Evolutionary conservation across 2,888 invertebrate genomes (phyloP).

Genomic region (Caenorhabditis japonica): DNA sequence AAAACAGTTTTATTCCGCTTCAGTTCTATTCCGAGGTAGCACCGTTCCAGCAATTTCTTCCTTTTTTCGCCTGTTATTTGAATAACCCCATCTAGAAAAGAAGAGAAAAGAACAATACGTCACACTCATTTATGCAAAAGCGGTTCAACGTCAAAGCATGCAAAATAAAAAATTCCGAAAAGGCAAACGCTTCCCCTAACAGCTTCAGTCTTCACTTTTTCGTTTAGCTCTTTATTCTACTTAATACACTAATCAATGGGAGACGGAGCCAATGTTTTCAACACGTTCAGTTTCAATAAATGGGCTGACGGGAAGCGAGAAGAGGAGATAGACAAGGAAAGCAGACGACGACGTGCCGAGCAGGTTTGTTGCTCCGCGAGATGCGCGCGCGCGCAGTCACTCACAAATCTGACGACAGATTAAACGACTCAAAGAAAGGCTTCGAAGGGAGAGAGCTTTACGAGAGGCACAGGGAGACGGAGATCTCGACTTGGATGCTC

Average conservation of each 20-base stretch:
- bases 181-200: too few species aligned
- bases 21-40: too few species aligned
- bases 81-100: too few species aligned
- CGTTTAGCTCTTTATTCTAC: neutral
- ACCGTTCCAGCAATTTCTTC: too few species aligned
- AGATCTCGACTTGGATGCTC: slow-evolving; percentile 63
- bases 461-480: slow-evolving; percentile 61
- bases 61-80: too few species aligned
- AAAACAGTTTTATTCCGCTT: too few species aligned
- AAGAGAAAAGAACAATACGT: too few species aligned
- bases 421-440: slow-evolving; percentile 67
- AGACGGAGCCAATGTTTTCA: slow-evolving; percentile 67
- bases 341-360: slow-evolving; percentile 57
- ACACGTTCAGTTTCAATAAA: slow-evolving; percentile 69
- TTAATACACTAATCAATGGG: slow-evolving; percentile 33
- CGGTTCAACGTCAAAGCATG: too few species aligned
- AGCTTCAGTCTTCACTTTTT: neutral
- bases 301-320: slow-evolving; percentile 68
- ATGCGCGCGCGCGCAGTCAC: slow-evolving; percentile 6
- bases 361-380: slow-evolving; percentile 54
- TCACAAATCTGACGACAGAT: slow-evolving; percentile 51
- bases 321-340: slow-evolving; percentile 68
- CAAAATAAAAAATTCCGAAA: too few species aligned
- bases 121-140: too few species aligned
- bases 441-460: slow-evolving; percentile 61